Conservation (phyloP, 2,797 vertebrate genomes). For the Platyrinchus mystaceus region DNA sequence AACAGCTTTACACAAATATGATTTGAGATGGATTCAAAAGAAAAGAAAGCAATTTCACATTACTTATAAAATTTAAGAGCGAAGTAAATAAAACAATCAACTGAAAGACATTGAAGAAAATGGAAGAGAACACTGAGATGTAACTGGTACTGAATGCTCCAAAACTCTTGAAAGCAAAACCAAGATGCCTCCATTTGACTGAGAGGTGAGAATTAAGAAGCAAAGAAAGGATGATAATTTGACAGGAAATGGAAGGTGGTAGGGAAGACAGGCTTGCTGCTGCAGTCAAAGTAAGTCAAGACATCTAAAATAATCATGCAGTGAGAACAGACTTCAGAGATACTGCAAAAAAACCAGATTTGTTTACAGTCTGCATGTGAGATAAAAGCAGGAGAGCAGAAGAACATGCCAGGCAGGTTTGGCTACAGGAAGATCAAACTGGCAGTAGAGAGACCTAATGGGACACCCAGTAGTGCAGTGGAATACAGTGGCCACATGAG, state of each 20-base stretch:
- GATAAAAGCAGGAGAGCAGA: neutral
- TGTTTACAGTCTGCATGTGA: neutral
- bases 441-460: neutral
- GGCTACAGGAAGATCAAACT: neutral
- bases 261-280: neutral
- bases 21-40: neutral
- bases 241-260: neutral
- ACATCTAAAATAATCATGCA: slow-evolving; percentile 10
- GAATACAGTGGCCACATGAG: neutral
- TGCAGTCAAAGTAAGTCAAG: neutral
- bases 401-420: neutral
- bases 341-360: neutral
- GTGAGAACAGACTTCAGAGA: slow-evolving; percentile 8
- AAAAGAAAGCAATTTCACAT: neutral
- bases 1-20: neutral
- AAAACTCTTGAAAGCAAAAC: neutral
- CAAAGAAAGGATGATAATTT: neutral
- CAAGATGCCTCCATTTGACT: neutral
- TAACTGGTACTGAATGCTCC: neutral
- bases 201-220: neutral
- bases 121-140: neutral
- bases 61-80: neutral
- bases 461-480: neutral
- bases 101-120: neutral
- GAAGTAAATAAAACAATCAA: neutral